Conservation (phyloP, 2,888 invertebrate species). For the Erebia aethiops region DNA sequence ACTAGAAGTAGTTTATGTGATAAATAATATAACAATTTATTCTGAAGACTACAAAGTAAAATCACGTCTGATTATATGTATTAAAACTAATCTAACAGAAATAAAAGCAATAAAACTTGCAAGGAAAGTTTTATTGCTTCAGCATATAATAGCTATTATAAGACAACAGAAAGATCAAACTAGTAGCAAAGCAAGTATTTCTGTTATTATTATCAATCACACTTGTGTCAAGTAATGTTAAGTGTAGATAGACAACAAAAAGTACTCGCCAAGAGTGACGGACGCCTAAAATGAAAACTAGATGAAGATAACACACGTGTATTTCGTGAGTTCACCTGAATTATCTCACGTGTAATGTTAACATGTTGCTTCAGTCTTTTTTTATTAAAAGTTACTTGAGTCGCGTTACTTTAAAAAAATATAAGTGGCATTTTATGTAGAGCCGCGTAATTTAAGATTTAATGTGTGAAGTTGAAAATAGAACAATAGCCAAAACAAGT, state of each 20-base stretch:
- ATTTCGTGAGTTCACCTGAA: neutral
- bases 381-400: neutral
- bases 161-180: too few species aligned
- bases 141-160: too few species aligned
- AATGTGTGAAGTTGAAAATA: too few species aligned
- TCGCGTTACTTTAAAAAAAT: neutral
- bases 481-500: too few species aligned
- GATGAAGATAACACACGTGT: slow-evolving; percentile 6
- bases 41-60: too few species aligned
- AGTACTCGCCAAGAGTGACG: neutral
- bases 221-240: neutral
- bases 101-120: neutral
- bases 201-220: too few species aligned
- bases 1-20: too few species aligned
- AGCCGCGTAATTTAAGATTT: too few species aligned
- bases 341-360: neutral
- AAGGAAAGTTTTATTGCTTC: neutral
- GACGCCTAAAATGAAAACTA: neutral
- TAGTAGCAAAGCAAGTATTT: too few species aligned
- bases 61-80: too few species aligned
- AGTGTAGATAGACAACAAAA: neutral
- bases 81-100: neutral
- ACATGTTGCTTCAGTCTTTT: neutral
- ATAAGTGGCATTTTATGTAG: too few species aligned
- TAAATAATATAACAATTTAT: too few species aligned